Evolutionary conservation across 2,113 vertebrate species (phyloP).

Genomic region (Vombatus ursinus): DNA sequence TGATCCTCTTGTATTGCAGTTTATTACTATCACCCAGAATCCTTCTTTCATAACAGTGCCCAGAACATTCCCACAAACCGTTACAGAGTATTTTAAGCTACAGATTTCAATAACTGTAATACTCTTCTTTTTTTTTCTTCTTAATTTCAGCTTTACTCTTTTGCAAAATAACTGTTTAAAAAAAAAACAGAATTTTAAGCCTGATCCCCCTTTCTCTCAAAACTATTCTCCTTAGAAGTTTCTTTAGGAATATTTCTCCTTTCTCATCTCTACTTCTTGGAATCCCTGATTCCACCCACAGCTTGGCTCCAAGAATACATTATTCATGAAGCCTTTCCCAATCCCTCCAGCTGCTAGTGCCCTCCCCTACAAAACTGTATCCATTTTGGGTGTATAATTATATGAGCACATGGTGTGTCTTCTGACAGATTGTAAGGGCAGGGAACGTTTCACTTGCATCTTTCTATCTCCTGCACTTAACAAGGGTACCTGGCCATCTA

Average conservation of each 20-base stretch:
- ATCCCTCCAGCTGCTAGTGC: background rate
- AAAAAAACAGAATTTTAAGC: background rate
- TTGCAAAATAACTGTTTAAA: slow-evolving; percentile 36
- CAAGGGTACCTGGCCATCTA: background rate
- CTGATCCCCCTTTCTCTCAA: slow-evolving; percentile 1
- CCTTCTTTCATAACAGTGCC: slow-evolving; percentile 55
- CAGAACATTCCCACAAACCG: slow-evolving; percentile 51
- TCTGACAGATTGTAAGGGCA: background rate
- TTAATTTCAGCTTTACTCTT: slow-evolving; percentile 49
- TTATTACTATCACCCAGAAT: background rate
- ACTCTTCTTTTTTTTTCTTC: slow-evolving; percentile 17
- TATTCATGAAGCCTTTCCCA: background rate
- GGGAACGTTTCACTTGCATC: background rate
- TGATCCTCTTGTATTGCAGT: slow-evolving; percentile 28
- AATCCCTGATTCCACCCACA: background rate
- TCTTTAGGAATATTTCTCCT: background rate
- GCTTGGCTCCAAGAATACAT: background rate
- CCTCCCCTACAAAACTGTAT: background rate
- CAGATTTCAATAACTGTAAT: slow-evolving; percentile 42
- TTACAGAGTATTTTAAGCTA: slow-evolving; percentile 69
- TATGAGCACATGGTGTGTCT: background rate
- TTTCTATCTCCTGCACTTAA: background rate
- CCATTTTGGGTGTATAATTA: background rate
- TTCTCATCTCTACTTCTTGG: background rate
- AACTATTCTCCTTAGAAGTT: background rate